Conservation (phyloP, 2,113 vertebrate genomes). For the Blennius ocellaris region DNA sequence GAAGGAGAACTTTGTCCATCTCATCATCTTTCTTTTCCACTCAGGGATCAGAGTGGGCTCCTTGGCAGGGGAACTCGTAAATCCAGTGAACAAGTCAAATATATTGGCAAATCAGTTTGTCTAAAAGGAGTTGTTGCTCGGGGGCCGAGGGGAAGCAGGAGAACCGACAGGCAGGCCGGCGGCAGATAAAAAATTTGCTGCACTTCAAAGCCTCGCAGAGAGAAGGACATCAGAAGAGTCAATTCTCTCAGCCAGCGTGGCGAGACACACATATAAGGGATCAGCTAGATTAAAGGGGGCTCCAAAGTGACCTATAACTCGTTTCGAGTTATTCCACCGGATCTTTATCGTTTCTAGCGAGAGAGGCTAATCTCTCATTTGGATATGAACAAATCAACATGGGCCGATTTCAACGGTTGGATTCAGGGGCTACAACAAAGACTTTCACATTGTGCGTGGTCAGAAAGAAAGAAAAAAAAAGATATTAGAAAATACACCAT, state of each 20-base stretch:
- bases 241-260: slow-evolving; percentile 38
- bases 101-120: slow-evolving; percentile 71
- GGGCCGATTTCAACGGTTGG: background rate
- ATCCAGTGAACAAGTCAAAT: slow-evolving; percentile 53
- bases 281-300: slow-evolving; percentile 65
- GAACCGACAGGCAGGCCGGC: slow-evolving; percentile 6
- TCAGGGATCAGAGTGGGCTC: slow-evolving; percentile 32
- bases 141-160: slow-evolving; percentile 28
- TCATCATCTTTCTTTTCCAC: slow-evolving; percentile 18
- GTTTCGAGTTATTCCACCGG: slow-evolving; percentile 9
- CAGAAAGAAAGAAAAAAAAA: background rate
- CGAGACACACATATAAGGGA: slow-evolving; percentile 30
- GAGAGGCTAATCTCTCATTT: slow-evolving; percentile 19
- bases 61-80: slow-evolving; percentile 50
- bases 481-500: slow-evolving; percentile 20
- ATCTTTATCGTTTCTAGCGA: slow-evolving; percentile 25
- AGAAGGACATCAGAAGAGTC: slow-evolving; percentile 35
- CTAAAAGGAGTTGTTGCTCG: slow-evolving; percentile 55
- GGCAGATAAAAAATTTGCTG: slow-evolving; percentile 55
- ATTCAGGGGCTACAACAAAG: background rate
- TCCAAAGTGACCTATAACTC: slow-evolving; percentile 54
- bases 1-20: background rate
- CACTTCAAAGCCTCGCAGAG: slow-evolving; percentile 53
- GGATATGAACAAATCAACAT: slow-evolving; percentile 10
- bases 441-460: background rate